Percentiles rank a stretch among this genome's conserved stretches.
Conservation (phyloP, 1,140 invertebrate species). For the Drosophila micromelanica region DNA sequence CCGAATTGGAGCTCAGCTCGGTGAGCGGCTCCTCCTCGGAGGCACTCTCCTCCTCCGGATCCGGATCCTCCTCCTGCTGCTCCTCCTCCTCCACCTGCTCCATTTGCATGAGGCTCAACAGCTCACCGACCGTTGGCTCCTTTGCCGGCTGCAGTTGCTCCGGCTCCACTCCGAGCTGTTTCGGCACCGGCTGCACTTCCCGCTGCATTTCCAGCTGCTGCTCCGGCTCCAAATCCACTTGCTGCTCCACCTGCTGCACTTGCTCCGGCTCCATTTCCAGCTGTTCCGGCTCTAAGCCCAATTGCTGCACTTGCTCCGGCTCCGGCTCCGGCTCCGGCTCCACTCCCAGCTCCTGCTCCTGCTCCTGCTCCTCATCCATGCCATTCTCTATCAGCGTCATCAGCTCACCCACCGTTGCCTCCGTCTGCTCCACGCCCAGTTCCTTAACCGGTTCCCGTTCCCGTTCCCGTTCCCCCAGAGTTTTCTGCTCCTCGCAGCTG, state of each 20-base stretch:
- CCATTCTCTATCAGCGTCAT: constrained; percentile 26
- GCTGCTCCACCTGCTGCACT: background rate
- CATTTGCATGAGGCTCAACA: no score
- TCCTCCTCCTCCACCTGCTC: background rate
- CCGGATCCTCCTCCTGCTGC: background rate
- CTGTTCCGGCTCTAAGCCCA: background rate
- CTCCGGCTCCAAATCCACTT: background rate
- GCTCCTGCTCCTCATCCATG: background rate
- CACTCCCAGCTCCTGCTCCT: background rate
- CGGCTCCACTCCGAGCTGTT: background rate
- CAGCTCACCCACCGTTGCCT: constrained; percentile 35
- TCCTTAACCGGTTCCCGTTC: background rate
- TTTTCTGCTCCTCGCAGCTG: constrained; percentile 39
- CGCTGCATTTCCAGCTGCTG: background rate
- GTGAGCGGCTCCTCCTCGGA: background rate
- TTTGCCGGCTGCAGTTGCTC: background rate
- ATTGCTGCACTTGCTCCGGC: background rate
- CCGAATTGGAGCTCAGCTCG: background rate
- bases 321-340: background rate
- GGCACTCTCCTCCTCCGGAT: background rate
- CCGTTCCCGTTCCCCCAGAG: background rate
- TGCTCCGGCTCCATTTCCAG: background rate
- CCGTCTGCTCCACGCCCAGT: background rate
- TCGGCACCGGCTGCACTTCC: background rate
- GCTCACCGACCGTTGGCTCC: no score